These are phyloP conservation scores for Papilio elwesi DNA, from an alignment of 2,888 invertebrate species.

Conservation along the genomic window DNA sequence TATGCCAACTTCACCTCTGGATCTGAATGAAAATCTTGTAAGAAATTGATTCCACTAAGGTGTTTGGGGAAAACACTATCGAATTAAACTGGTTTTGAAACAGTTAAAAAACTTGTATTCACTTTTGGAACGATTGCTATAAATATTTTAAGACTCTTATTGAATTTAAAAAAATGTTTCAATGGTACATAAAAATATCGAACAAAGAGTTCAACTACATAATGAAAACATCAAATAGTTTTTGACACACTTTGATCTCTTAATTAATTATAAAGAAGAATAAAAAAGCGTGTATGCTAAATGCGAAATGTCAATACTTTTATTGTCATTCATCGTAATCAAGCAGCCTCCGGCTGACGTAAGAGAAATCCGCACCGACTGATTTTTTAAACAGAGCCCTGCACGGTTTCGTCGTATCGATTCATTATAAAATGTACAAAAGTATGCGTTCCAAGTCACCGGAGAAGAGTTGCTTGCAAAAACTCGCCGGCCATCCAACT, in stretches of 20 bases:
- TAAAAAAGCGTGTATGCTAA: slow-evolving; percentile 43
- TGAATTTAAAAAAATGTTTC: background rate
- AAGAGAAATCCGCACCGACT: slow-evolving; percentile 50
- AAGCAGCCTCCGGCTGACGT: slow-evolving; percentile 50
- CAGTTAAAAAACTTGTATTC: no score
- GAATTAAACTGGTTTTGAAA: no score
- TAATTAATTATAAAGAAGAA: slow-evolving; percentile 28
- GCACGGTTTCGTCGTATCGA: slow-evolving; percentile 48
- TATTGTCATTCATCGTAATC: slow-evolving; percentile 54
- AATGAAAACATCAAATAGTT: background rate
- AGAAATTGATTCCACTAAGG: no score
- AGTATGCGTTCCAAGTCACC: slow-evolving; percentile 59
- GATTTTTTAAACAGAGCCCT: slow-evolving; percentile 51
- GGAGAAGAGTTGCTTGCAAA: slow-evolving; percentile 49
- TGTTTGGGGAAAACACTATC: no score
- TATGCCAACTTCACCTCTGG: no score
- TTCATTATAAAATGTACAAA: slow-evolving; percentile 54
- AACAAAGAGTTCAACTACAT: background rate
- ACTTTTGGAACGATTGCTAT: no score
- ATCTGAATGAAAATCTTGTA: no score
- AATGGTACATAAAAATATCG: background rate
- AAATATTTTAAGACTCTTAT: no score
- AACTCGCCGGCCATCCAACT: slow-evolving; percentile 51
- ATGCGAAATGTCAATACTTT: slow-evolving; percentile 48
- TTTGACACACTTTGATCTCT: background rate